Conservation (phyloP, 2,797 vertebrate genomes). For the Aphelocoma californica region DNA sequence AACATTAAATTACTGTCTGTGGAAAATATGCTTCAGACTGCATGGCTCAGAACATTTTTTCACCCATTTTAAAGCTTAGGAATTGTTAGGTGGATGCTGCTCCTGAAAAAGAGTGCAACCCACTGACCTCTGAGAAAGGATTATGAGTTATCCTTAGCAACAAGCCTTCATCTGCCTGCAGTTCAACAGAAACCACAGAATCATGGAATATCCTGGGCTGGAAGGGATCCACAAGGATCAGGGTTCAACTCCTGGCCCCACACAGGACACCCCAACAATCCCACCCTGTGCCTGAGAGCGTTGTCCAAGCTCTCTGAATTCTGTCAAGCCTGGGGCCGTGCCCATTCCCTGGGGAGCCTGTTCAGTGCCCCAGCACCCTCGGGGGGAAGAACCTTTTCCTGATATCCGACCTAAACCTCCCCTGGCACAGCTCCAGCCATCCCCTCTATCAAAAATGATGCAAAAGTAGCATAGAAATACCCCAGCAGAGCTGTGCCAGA, state of each 20-base stretch:
- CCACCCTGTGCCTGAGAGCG: not conserved
- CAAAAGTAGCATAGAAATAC: not conserved
- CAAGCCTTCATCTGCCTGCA: not conserved
- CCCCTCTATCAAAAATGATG: not conserved
- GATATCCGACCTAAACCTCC: accelerated
- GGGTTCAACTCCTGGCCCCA: not conserved
- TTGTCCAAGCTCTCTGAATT: not conserved
- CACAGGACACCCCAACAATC: not conserved
- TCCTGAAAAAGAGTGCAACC: not conserved
- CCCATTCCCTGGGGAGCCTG: not conserved
- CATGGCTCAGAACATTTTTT: not conserved
- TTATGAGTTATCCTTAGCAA: not conserved
- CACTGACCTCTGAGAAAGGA: not conserved
- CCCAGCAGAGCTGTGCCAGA: not conserved
- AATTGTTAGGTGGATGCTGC: not conserved
- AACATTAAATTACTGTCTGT: not conserved
- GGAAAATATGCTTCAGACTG: not conserved
- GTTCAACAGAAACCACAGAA: not conserved
- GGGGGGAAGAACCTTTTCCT: not conserved
- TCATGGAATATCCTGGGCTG: not conserved
- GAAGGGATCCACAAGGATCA: not conserved
- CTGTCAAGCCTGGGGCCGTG: not conserved
- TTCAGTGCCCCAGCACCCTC: not conserved
- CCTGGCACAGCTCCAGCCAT: not conserved
- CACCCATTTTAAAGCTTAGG: not conserved